Conservation (phyloP, 2,888 invertebrate genomes). For the Alcis repandata region DNA sequence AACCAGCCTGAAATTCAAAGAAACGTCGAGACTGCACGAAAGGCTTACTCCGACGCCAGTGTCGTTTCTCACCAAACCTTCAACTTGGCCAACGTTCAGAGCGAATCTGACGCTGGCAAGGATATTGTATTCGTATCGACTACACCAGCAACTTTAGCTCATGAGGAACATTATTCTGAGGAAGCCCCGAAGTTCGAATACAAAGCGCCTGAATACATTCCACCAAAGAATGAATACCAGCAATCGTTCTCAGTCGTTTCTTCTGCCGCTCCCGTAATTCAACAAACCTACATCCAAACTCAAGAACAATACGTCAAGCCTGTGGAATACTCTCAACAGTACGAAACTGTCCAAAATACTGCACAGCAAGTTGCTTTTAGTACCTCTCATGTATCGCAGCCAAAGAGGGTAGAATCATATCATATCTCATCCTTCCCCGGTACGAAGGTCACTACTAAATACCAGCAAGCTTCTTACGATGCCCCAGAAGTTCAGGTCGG, state of each 20-base stretch:
- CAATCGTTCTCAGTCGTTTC: constrained; percentile 64
- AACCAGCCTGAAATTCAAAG: constrained; percentile 78
- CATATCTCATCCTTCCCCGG: constrained; percentile 69
- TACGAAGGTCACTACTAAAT: constrained; percentile 61
- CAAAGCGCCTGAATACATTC: constrained; percentile 63
- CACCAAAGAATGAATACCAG: constrained; percentile 67
- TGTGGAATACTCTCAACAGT: constrained; percentile 56
- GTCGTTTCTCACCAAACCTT: constrained; percentile 78
- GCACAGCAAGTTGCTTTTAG: constrained; percentile 61
- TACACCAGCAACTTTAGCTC: constrained; percentile 72
- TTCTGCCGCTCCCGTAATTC: constrained; percentile 63
- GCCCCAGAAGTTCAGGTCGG: constrained; percentile 75
- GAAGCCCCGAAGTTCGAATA: constrained; percentile 66
- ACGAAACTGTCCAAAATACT: constrained; percentile 53
- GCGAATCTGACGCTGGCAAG: constrained; percentile 62
- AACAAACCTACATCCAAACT: constrained; percentile 62
- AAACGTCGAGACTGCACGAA: constrained; percentile 61
- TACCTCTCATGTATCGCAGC: constrained; percentile 64
- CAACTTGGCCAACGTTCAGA: constrained; percentile 59
- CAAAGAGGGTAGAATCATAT: constrained; percentile 67
- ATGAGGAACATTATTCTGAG: constrained; percentile 76
- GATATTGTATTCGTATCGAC: constrained; percentile 70
- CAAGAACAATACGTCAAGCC: constrained; percentile 64
- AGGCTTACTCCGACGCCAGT: constrained; percentile 74
- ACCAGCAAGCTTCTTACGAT: constrained; percentile 68